Percentiles rank a stretch among this genome's conserved stretches.
Evolutionary conservation across 2,113 vertebrate species (phyloP).

Genomic region (Ptilonorhynchus violaceus): DNA sequence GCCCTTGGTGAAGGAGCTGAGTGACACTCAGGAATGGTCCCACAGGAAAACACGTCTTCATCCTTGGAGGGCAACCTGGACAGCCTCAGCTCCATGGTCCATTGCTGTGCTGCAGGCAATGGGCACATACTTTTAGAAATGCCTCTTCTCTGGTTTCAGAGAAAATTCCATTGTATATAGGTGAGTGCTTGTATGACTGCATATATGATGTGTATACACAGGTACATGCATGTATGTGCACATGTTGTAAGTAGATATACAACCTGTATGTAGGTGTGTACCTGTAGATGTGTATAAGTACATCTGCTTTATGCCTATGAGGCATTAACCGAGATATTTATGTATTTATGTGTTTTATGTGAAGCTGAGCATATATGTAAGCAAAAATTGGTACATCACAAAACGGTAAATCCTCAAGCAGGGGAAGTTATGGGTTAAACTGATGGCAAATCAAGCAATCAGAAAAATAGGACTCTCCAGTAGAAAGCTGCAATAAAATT

Average conservation of each 20-base stretch:
- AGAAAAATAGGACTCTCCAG: background rate
- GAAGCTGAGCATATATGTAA: background rate
- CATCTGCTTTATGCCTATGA: background rate
- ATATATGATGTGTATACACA: background rate
- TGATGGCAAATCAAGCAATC: background rate
- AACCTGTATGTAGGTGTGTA: background rate
- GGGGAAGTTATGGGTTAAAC: background rate
- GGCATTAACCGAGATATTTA: background rate
- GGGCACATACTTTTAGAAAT: background rate
- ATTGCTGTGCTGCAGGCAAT: background rate
- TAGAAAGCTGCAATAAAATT: background rate
- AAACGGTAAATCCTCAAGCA: background rate
- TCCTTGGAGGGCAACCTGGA: background rate
- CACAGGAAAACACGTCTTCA: background rate
- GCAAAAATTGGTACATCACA: background rate
- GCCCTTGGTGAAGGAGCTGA: background rate
- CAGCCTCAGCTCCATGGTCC: background rate
- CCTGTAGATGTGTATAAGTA: background rate
- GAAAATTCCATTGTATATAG: background rate
- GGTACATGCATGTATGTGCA: too few relatives aligned
- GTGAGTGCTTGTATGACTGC: background rate
- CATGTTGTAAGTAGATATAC: background rate
- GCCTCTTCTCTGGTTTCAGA: background rate
- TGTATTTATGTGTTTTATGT: background rate
- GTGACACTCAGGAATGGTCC: background rate